These are phyloP conservation scores for Chaetoderma sp. DNA, from an alignment of 2,888 invertebrate species.

Conservation along the genomic window DNA sequence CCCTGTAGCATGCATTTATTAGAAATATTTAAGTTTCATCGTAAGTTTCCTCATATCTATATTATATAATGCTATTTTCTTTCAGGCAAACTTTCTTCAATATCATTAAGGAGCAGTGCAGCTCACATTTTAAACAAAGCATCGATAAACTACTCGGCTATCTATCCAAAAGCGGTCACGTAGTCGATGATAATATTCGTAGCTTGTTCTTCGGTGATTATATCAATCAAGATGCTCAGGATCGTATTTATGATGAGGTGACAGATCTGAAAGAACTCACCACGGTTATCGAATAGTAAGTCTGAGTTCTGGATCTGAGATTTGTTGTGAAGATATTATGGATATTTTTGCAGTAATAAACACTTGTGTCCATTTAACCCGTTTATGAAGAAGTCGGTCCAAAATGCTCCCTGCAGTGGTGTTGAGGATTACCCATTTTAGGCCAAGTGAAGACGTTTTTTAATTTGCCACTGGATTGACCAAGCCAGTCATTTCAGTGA, in stretches of 20 bases:
- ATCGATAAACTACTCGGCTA: constrained; percentile 71
- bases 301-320: not conserved
- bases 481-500: too few species aligned
- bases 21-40: too few species aligned
- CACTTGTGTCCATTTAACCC: too few species aligned
- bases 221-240: constrained; percentile 84
- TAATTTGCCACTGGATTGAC: too few species aligned
- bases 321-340: not conserved
- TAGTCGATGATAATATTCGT: constrained; percentile 78
- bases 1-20: too few species aligned
- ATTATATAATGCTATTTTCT: constrained; percentile 24
- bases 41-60: too few species aligned
- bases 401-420: too few species aligned
- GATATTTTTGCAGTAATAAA: too few species aligned
- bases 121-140: constrained; percentile 65
- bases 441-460: too few species aligned
- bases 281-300: constrained; percentile 82
- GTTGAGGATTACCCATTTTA: too few species aligned
- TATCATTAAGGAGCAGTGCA: constrained; percentile 65
- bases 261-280: constrained; percentile 81
- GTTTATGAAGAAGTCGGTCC: too few species aligned
- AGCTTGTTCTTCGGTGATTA: constrained; percentile 93
- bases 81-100: constrained; percentile 69
- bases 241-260: constrained; percentile 86
- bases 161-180: constrained; percentile 75